Evolutionary conservation across 1,140 invertebrate genomes (phyloP).

Genomic region (Drosophila dunni): DNA sequence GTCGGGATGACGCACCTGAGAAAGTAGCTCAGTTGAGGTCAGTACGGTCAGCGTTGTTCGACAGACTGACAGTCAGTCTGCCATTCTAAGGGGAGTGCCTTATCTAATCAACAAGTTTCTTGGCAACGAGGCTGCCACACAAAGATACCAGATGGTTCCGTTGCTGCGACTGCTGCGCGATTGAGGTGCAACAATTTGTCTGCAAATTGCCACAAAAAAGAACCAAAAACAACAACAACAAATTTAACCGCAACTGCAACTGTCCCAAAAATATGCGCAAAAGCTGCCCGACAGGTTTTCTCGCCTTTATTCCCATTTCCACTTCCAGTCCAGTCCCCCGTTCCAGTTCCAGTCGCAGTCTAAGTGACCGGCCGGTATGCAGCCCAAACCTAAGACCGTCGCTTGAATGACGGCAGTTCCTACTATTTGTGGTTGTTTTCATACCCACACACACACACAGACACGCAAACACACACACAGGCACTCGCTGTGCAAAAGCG

Average conservation of each 20-base stretch:
- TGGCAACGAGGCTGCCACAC: slow-evolving; percentile 33
- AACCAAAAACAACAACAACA: slow-evolving; percentile 13
- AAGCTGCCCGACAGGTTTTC: slow-evolving; percentile 69
- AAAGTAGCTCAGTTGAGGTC: slow-evolving; percentile 39
- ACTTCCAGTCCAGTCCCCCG: slow-evolving; percentile 44
- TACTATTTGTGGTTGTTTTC: slow-evolving; percentile 11
- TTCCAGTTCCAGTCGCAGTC: background rate
- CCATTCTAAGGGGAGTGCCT: slow-evolving; percentile 27
- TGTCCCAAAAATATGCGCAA: slow-evolving; percentile 67
- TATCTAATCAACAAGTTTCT: slow-evolving; percentile 80
- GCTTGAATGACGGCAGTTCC: slow-evolving; percentile 19
- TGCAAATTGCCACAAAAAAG: slow-evolving; percentile 51
- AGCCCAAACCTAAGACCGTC: slow-evolving; percentile 22
- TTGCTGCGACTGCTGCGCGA: slow-evolving; percentile 59
- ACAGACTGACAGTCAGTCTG: slow-evolving; percentile 6
- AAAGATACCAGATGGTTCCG: slow-evolving; percentile 26
- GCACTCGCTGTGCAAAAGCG: background rate
- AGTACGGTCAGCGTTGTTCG: slow-evolving; percentile 1
- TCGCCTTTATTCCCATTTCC: slow-evolving; percentile 41
- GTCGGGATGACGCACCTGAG: slow-evolving; percentile 41
- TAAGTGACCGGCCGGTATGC: slow-evolving; percentile 13
- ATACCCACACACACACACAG: slow-evolving; percentile 8
- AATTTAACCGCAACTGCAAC: slow-evolving; percentile 41
- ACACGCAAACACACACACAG: background rate
- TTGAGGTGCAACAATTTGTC: slow-evolving; percentile 81